These are phyloP conservation scores for Wasmannia auropunctata DNA, from an alignment of 1,140 invertebrate species.

Conservation along the genomic window DNA sequence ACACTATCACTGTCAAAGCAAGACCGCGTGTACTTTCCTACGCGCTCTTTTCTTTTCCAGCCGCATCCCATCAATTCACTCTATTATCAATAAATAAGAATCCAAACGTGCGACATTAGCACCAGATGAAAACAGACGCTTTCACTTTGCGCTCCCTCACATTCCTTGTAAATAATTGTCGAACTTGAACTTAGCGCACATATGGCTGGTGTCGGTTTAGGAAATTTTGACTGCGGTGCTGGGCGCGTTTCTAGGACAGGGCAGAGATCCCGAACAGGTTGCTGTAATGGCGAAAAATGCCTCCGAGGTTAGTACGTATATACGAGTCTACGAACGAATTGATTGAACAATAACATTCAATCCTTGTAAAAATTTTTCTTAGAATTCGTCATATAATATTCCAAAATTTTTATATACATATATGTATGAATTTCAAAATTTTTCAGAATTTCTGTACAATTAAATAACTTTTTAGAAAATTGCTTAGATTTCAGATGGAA, in stretches of 20 bases:
- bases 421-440: no score
- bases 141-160: background rate
- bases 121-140: background rate
- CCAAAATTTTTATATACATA: no score
- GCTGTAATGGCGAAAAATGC: slow-evolving; percentile 96
- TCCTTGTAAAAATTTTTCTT: no score
- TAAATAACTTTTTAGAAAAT: no score
- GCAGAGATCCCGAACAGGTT: slow-evolving; percentile 94
- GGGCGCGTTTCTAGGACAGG: slow-evolving; percentile 93
- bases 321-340: slow-evolving; percentile 25
- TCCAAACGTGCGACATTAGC: background rate
- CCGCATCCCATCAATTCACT: background rate
- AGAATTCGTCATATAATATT: no score
- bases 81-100: background rate
- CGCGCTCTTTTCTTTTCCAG: background rate
- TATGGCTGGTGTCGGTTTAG: slow-evolving; percentile 87
- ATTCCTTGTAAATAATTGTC: slow-evolving; percentile 68
- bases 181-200: slow-evolving; percentile 78
- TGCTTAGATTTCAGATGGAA: no score
- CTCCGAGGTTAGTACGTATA: slow-evolving; percentile 95
- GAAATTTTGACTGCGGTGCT: slow-evolving; percentile 95
- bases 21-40: background rate
- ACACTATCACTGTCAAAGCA: background rate
- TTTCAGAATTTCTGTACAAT: no score
- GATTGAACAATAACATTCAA: background rate